A percentile compares a stretch with the other conserved stretches of the same genome.
phyloP scores from a whole-genome alignment of 2,113 vertebrate genomes.

The Hippolais icterina region DNA sequence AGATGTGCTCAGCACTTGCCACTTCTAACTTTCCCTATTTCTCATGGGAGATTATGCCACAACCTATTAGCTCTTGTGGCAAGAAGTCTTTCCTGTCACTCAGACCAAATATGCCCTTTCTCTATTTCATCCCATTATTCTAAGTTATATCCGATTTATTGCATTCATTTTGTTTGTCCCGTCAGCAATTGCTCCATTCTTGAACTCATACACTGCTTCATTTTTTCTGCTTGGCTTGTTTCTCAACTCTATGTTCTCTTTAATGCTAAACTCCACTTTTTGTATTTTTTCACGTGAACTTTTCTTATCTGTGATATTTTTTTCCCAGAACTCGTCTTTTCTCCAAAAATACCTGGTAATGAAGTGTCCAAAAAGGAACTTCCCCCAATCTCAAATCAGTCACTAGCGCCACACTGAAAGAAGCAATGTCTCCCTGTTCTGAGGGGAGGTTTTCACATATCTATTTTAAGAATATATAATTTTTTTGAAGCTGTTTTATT shows the following conservation, averaged over 20 bases:
- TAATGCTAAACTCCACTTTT: not conserved
- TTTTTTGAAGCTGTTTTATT: not conserved
- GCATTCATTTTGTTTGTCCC: not conserved
- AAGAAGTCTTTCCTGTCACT: not conserved
- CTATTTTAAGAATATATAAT: not conserved
- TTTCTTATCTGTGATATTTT: not conserved
- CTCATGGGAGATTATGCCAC: slow-evolving; percentile 44
- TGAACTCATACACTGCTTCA: not conserved
- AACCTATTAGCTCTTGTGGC: not conserved
- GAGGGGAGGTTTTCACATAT: not conserved
- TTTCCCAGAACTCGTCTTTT: not conserved
- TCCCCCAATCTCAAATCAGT: not conserved
- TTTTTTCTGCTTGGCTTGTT: not conserved
- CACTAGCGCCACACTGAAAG: not conserved
- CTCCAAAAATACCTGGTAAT: not conserved
- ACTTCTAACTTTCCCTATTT: not conserved
- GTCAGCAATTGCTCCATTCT: not conserved
- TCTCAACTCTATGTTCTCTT: not conserved
- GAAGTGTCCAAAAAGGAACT: not conserved
- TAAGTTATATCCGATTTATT: not conserved
- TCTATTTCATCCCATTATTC: slow-evolving; percentile 26
- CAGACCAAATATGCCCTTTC: slow-evolving; percentile 27
- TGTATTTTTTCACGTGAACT: not conserved
- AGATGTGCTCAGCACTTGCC: not conserved
- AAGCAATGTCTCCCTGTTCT: not conserved